These are phyloP conservation scores for Pammene fasciana DNA, from an alignment of 2,888 invertebrate species.

Conservation along the genomic window DNA sequence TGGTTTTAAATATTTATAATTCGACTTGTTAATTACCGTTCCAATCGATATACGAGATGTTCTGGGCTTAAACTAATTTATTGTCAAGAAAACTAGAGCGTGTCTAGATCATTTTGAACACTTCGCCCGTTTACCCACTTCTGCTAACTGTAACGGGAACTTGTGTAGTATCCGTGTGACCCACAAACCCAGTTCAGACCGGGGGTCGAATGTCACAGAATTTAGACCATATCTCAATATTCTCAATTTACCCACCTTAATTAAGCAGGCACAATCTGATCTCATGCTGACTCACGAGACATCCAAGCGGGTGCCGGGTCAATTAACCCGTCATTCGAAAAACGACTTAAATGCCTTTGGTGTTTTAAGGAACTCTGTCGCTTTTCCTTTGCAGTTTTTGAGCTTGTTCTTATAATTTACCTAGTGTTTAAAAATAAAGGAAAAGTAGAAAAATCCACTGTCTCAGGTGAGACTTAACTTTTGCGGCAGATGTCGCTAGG, in stretches of 20 bases:
- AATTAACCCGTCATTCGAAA: conserved; percentile 9
- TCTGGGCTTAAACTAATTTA: no score
- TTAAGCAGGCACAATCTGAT: conserved; percentile 14
- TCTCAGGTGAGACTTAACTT: no score
- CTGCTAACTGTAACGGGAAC: not conserved
- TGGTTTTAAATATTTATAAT: no score
- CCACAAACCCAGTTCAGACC: not conserved
- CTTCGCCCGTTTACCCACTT: no score
- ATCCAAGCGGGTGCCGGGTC: conserved; percentile 27
- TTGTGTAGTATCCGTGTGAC: not conserved
- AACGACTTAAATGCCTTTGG: conserved; percentile 3
- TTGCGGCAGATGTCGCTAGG: no score
- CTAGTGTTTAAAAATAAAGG: no score
- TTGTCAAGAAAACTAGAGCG: no score
- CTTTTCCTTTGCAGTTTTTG: not conserved
- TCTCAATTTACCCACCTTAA: conserved; percentile 23
- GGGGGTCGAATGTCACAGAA: conserved; percentile 9
- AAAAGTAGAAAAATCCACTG: no score
- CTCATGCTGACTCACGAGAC: conserved; percentile 18
- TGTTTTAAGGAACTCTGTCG: not conserved
- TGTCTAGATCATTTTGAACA: no score
- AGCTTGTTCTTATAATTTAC: not conserved
- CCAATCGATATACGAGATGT: no score
- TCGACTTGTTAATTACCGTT: no score
- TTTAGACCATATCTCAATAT: conserved; percentile 16